A percentile compares a stretch with the other conserved stretches of the same genome.
These are phyloP conservation scores for Drosophila affinis DNA, from an alignment of 2,888 invertebrate genomes.

Conservation along the genomic window DNA sequence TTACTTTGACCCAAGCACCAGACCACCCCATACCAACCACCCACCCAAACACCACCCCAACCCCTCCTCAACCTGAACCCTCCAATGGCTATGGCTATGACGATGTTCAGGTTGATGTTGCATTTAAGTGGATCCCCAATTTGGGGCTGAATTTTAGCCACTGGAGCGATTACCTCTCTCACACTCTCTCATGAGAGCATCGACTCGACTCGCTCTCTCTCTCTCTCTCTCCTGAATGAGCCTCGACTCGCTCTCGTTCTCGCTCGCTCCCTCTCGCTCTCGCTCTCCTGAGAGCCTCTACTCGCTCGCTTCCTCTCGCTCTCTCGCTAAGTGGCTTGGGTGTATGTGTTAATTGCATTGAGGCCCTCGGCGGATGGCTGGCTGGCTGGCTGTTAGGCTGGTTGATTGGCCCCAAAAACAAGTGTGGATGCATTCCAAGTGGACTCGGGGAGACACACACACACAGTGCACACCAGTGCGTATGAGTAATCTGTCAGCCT, in stretches of 20 bases:
- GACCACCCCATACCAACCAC: neutral
- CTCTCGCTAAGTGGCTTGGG: constrained; percentile 3
- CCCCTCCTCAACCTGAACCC: no score
- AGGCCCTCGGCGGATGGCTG: constrained; percentile 44
- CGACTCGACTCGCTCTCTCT: no score
- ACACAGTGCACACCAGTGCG: constrained; percentile 22
- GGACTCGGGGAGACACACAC: constrained; percentile 1
- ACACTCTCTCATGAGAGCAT: neutral
- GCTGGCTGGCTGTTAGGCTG: neutral
- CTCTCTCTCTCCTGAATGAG: constrained; percentile 25
- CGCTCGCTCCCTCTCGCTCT: neutral
- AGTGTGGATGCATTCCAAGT: constrained; percentile 8
- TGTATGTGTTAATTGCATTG: constrained; percentile 66
- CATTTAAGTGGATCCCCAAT: constrained; percentile 45
- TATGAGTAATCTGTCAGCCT: constrained; percentile 44
- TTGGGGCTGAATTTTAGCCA: neutral
- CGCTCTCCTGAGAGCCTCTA: constrained; percentile 30
- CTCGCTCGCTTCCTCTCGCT: neutral
- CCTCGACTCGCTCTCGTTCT: constrained; percentile 1
- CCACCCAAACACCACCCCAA: no score
- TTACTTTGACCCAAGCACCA: neutral
- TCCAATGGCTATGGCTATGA: no score
- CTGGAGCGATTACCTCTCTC: constrained; percentile 25
- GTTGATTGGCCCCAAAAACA: constrained; percentile 15
- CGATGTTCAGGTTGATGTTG: constrained; percentile 31